Percentiles rank a stretch among this genome's conserved stretches.
phyloP scores from a whole-genome alignment of 64 coral and sea anemone species.

The Acropora tenuis region DNA sequence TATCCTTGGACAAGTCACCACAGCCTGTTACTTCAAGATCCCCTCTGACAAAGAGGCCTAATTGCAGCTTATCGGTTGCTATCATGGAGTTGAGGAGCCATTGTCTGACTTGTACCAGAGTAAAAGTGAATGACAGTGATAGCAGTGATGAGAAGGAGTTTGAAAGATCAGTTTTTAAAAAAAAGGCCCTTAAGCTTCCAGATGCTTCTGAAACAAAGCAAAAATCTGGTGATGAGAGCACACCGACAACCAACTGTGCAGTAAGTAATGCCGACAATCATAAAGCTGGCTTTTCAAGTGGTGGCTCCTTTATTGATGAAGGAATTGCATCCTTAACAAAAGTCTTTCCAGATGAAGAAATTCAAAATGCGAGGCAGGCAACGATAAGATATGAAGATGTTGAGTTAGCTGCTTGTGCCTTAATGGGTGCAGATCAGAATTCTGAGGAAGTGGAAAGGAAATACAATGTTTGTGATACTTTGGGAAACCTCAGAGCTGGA shows the following conservation, averaged over 20 bases:
- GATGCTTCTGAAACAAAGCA: slow-evolving; percentile 9
- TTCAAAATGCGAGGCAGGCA: slow-evolving; percentile 33
- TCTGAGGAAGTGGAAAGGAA: not conserved
- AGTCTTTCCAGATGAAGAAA: slow-evolving; percentile 47
- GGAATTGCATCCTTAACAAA: slow-evolving; percentile 14
- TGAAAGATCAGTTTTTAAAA: slow-evolving; percentile 13
- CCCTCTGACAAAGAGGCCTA: not conserved
- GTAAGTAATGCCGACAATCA: not conserved
- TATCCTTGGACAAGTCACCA: slow-evolving; percentile 4
- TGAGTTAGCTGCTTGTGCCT: slow-evolving; percentile 41
- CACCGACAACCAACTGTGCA: not conserved
- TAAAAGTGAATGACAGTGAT: slow-evolving; percentile 24
- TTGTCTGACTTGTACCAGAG: slow-evolving; percentile 46
- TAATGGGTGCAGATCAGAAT: slow-evolving; percentile 2
- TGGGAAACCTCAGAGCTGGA: slow-evolving; percentile 12
- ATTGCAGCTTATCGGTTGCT: slow-evolving; percentile 45
- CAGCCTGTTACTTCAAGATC: slow-evolving; percentile 25
- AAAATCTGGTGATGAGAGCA: not conserved
- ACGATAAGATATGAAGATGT: slow-evolving; percentile 21
- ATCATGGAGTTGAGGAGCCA: slow-evolving; percentile 1
- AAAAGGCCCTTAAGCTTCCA: not conserved
- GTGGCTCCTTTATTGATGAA: slow-evolving; percentile 44
- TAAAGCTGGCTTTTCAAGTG: slow-evolving; percentile 35
- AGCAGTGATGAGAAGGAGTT: slow-evolving; percentile 1
- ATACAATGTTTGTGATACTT: not conserved